Evolutionary conservation across 2,797 vertebrate genomes (phyloP), one percentile per base, ranked within the genome.

Genomic region (Acipenser oxyrinchus): DNA sequence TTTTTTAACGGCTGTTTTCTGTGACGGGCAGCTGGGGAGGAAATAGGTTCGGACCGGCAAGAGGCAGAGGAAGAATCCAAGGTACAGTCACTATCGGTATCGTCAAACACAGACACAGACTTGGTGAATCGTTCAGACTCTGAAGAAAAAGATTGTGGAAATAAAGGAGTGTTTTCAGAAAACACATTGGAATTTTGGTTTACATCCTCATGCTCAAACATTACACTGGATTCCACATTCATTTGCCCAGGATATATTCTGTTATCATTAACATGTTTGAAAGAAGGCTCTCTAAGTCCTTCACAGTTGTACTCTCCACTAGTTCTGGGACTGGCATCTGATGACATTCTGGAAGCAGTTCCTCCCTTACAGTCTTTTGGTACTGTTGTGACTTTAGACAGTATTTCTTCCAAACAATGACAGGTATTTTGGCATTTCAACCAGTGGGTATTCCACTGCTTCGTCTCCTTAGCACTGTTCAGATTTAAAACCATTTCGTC

Each of bases 1-100:
- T 94, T 93, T 74, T 93, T 93, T 73, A 91, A 81, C 0, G 90
- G 91, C 57, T 91, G 90, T 70, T 89, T 92, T 73, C 87, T 87
- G 55, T 86, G 86, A 15, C 77, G 82, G 0, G 81, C 61, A 1
- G 75, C 68, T 0, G 81, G 71, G 2, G 75, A 83, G 78, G 82
- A 84, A 64, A 80, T 71, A 0, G 90, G 90, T 79, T 92, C 88
- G 0, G 87, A 89, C 69, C 78, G 84, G 75, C 87, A 88, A 63
- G 89, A 90, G 66, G 82, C 61, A 8, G 64, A 18, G 49, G 77
- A 79, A 0, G 90, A 91, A 80, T 91, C 88, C 0, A 87, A 55
- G 11, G 86, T 84, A 78, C 88, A 88, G 82, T 91, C 84, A 55
- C 83, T 85, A 80, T 92, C 90, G 0, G 81, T 86, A 78, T 92